These are phyloP conservation scores for Zhengitettix transpicula DNA, from an alignment of 2,888 invertebrate genomes.

Conservation along the genomic window DNA sequence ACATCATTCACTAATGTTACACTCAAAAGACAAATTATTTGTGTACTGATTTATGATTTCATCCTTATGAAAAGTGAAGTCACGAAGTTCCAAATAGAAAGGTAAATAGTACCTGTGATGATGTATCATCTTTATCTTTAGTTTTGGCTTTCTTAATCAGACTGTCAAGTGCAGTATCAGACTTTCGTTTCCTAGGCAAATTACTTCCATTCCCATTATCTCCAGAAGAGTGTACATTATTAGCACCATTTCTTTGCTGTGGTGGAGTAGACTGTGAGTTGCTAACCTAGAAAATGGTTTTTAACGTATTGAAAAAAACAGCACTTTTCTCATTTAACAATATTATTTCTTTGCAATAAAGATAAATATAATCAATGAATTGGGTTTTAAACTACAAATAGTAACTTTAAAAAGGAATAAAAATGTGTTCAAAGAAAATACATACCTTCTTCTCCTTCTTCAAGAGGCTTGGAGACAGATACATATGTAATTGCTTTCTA, in stretches of 20 bases:
- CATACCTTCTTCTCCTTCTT: slow-evolving; percentile 52
- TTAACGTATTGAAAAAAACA: too few relatives aligned
- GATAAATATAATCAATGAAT: too few relatives aligned
- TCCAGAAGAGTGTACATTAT: background rate
- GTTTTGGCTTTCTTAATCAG: slow-evolving; percentile 15
- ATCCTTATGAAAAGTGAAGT: too few relatives aligned
- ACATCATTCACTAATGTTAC: too few relatives aligned
- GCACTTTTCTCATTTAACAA: too few relatives aligned
- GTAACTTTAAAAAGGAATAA: background rate
- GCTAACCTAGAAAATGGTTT: too few relatives aligned
- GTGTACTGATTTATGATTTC: too few relatives aligned
- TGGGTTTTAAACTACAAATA: background rate
- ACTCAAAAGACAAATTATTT: too few relatives aligned
- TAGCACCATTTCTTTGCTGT: slow-evolving; percentile 9
- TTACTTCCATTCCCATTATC: slow-evolving; percentile 11
- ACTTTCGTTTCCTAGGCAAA: slow-evolving; percentile 16
- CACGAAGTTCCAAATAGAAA: too few relatives aligned
- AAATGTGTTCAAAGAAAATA: background rate
- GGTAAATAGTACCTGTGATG: too few relatives aligned
- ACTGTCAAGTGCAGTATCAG: slow-evolving; percentile 15
- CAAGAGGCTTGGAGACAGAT: slow-evolving; percentile 49
- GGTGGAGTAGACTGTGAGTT: slow-evolving; percentile 1
- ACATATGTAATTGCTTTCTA: slow-evolving; percentile 54
- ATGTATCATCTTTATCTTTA: slow-evolving; percentile 10
- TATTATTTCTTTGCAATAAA: too few relatives aligned